Conservation (phyloP, 2,888 invertebrate species). For the Chironomus tentans region DNA sequence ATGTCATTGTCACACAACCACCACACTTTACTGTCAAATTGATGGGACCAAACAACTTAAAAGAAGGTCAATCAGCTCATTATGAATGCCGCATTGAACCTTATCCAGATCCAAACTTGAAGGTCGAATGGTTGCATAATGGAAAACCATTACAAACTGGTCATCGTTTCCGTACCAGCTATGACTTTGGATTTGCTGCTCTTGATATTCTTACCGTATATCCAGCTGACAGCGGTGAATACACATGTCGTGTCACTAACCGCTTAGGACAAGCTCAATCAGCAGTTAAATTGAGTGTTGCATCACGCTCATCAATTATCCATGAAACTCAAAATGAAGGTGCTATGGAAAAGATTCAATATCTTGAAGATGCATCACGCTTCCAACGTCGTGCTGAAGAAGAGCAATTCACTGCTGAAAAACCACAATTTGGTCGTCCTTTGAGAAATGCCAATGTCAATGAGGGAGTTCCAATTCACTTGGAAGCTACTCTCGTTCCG, state of each 20-base stretch:
- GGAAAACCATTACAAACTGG: slow-evolving; percentile 79
- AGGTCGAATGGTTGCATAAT: slow-evolving; percentile 91
- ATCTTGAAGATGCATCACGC: slow-evolving; percentile 77
- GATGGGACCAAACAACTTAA: slow-evolving; percentile 73
- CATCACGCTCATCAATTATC: slow-evolving; percentile 74
- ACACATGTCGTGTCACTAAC: slow-evolving; percentile 80
- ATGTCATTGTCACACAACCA: slow-evolving; percentile 67
- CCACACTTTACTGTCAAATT: slow-evolving; percentile 79
- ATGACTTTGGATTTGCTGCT: slow-evolving; percentile 95
- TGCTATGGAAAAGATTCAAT: slow-evolving; percentile 83
- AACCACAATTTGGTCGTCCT: slow-evolving; percentile 82
- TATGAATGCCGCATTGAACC: slow-evolving; percentile 90
- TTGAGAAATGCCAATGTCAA: slow-evolving; percentile 75
- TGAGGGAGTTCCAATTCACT: slow-evolving; percentile 81
- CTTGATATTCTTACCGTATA: slow-evolving; percentile 90
- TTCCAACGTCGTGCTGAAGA: slow-evolving; percentile 63
- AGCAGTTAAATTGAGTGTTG: slow-evolving; percentile 69
- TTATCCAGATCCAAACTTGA: slow-evolving; percentile 78
- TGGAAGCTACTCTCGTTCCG: slow-evolving; percentile 91
- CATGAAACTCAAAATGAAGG: slow-evolving; percentile 88
- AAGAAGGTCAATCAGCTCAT: slow-evolving; percentile 84
- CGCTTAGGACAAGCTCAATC: slow-evolving; percentile 74
- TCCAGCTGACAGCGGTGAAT: slow-evolving; percentile 89
- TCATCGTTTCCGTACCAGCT: slow-evolving; percentile 86
- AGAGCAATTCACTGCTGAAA: slow-evolving; percentile 68